phyloP scores from a whole-genome alignment of 1,140 invertebrate species.

The Heliconius melpomene region DNA sequence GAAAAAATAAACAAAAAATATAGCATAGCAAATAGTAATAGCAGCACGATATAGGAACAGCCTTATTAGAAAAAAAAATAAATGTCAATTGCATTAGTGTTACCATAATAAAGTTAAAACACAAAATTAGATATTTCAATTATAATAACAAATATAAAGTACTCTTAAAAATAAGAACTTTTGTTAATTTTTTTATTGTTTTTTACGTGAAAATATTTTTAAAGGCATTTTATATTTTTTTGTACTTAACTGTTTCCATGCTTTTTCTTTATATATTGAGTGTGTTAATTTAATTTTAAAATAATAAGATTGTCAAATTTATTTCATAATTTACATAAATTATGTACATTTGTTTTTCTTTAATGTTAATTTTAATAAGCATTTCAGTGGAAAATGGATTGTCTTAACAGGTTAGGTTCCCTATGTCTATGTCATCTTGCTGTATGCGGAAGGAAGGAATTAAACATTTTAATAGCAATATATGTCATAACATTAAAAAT shows the following conservation, averaged over 20 bases:
- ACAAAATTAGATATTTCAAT: background rate
- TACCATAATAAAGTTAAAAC: background rate
- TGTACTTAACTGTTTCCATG: background rate
- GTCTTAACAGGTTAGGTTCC: too few species aligned
- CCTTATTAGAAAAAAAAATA: slow-evolving; percentile 3
- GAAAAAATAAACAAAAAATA: background rate
- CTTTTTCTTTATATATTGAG: background rate
- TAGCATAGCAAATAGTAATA: slow-evolving; percentile 2
- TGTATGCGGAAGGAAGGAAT: too few species aligned
- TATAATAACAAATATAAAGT: background rate
- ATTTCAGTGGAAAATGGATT: too few species aligned
- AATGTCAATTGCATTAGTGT: slow-evolving; percentile 23
- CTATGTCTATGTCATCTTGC: too few species aligned
- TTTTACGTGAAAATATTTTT: background rate
- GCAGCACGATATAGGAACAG: slow-evolving; percentile 1
- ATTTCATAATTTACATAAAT: too few species aligned
- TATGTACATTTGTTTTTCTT: too few species aligned
- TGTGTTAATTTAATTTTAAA: too few species aligned
- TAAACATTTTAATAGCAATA: too few species aligned
- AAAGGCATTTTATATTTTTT: background rate
- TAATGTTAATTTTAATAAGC: too few species aligned
- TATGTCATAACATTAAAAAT: too few species aligned
- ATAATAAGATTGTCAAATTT: too few species aligned
- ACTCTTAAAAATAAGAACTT: too few species aligned
- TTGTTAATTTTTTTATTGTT: background rate